Evolutionary conservation across 1,140 invertebrate species (phyloP).

Genomic region (Bombus vancouverensis): DNA sequence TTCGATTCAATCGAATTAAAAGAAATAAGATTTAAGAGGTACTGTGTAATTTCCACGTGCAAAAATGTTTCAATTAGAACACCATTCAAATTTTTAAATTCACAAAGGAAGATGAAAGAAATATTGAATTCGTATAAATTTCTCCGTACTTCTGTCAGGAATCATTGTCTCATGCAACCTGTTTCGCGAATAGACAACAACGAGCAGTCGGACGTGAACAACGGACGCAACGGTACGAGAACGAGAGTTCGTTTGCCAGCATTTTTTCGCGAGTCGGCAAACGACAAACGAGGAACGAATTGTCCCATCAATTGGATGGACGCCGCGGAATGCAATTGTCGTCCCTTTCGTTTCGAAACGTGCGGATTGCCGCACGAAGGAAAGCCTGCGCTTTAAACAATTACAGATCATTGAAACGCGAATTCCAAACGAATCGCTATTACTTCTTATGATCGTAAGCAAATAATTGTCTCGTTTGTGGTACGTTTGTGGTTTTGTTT

Average conservation of each 20-base stretch:
- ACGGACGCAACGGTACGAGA: background rate
- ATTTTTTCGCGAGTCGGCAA: conserved; percentile 21
- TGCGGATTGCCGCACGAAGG: conserved; percentile 15
- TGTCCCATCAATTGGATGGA: conserved; percentile 29
- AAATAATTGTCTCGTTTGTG: background rate
- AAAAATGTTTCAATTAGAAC: no score
- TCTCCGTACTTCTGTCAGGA: background rate
- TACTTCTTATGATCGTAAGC: background rate
- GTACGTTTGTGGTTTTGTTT: background rate
- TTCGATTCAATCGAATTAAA: no score
- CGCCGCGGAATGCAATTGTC: conserved; percentile 47
- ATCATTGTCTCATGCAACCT: background rate
- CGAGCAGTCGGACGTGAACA: conserved; percentile 5
- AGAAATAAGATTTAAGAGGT: no score
- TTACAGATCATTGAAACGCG: conserved; percentile 9
- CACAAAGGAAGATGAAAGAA: background rate
- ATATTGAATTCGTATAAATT: background rate
- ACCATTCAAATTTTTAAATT: no score
- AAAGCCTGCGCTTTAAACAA: conserved; percentile 19
- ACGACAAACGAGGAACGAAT: conserved; percentile 40
- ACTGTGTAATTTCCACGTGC: no score
- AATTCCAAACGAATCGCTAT: background rate
- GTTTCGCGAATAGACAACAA: background rate
- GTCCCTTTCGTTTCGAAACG: conserved; percentile 43
- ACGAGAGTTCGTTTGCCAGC: background rate